Base-by-base conservation (phyloP, 2,888 invertebrate genomes). In the Papilio gigon region DNA sequence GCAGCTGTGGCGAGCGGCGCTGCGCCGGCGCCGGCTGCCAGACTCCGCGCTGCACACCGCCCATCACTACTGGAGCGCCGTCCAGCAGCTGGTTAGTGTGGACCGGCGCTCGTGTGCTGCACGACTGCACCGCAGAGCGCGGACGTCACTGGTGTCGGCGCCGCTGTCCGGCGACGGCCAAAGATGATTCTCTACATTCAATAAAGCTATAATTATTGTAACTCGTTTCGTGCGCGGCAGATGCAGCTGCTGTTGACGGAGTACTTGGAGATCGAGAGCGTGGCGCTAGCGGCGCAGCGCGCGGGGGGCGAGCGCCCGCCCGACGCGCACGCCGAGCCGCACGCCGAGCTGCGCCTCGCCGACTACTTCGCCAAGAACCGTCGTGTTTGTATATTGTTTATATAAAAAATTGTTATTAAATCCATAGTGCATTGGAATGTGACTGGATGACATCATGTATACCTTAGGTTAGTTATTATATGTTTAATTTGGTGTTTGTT, bases 21-120 rank as follows among this genome's bases (percentile, higher is more conserved):
- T 97, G 22, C 94, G 94, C 71, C 95, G 95, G n/a, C 97, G 98
- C 82, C 87, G 93, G 25, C 84, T 94, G 53, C 93, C 97, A 2
- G 94, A 94, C 78, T 93, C 93, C 75, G 95, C 92, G 79, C 90
- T 91, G 72, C 93, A 94, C 77, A 94, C 95, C 0, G 89, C 89
- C 37, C 87, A 95, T 44, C 96, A 97, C 82, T 97, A 97, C 75
- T 98, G 98, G 98, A 94, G 95, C 50, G 96, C 97, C 77, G 96
- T 97, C 42, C 98, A 98, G 85, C 95, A 95, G 82, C 97, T 97
- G 78, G 97, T 97, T 89, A 91, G 94, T 92, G 59, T 27, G 4
- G 12, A 37, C 4, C 14, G 37, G 2, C 14, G 12, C 12, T 37
- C 1, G 37, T 30, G 1, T 30, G 30, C 40, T 61, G 27, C 30